Conservation (phyloP, 30 jellyfish, hydroid and myxozoan species). For the Aurelia aurita complex sp. Pacific region DNA sequence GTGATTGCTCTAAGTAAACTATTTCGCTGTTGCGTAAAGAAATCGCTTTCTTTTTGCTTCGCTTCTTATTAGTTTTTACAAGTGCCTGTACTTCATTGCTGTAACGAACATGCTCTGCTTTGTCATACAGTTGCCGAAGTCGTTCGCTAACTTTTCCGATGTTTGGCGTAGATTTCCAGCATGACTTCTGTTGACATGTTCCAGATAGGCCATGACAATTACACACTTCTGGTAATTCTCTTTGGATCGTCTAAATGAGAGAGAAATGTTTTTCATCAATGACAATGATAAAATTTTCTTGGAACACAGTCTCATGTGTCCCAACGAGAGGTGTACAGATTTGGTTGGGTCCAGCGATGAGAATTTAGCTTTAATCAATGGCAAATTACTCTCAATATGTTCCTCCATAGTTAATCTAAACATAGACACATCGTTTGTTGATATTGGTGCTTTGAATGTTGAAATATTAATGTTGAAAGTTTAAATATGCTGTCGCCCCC, state of each 20-base stretch:
- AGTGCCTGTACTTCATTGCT: background rate
- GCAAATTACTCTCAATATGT: no score
- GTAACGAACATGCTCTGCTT: conserved; percentile 48
- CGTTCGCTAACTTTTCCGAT: conserved; percentile 62
- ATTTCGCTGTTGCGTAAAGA: conserved; percentile 19
- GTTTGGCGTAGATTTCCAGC: conserved; percentile 79
- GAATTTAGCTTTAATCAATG: no score
- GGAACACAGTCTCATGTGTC: background rate
- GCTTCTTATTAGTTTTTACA: background rate
- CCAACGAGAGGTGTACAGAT: no score
- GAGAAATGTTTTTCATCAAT: background rate
- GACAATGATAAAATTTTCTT: background rate
- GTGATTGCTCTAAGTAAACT: conserved; percentile 57
- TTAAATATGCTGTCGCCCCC: no score
- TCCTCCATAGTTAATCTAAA: no score
- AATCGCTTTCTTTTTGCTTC: background rate
- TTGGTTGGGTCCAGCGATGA: no score
- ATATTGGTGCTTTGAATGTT: no score
- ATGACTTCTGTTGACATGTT: conserved; percentile 55
- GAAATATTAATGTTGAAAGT: no score
- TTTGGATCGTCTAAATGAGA: conserved; percentile 40
- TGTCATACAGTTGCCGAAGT: conserved; percentile 57
- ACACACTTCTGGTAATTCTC: conserved; percentile 68
- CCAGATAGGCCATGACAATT: conserved; percentile 83
- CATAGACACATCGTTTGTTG: no score